These are phyloP conservation scores for Saguinus midas DNA, from an alignment of 2,113 vertebrate species.

Conservation along the genomic window DNA sequence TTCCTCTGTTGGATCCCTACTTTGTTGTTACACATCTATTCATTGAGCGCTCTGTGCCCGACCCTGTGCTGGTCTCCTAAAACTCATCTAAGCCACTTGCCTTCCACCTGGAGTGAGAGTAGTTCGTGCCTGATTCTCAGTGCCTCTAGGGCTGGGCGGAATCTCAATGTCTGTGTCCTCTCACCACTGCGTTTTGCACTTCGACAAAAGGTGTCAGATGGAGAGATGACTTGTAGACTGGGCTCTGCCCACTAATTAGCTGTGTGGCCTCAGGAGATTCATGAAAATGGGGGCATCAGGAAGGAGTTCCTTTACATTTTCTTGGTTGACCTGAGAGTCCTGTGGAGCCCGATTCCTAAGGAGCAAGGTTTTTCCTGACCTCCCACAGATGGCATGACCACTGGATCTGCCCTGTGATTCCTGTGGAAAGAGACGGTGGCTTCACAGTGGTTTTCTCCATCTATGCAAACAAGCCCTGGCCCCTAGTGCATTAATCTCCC, in stretches of 20 bases:
- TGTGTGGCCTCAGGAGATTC: background rate
- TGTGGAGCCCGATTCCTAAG: background rate
- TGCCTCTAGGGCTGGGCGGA: background rate
- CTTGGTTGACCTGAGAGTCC: background rate
- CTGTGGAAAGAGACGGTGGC: background rate
- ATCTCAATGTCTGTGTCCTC: background rate
- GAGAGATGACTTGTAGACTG: background rate
- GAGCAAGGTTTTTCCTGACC: background rate
- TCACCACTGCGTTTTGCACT: conserved; percentile 25
- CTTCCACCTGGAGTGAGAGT: background rate
- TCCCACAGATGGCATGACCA: background rate
- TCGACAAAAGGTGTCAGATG: conserved; percentile 21
- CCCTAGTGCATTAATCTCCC: background rate
- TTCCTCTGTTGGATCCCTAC: background rate
- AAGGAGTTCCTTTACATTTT: background rate
- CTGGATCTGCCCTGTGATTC: background rate
- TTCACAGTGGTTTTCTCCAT: background rate
- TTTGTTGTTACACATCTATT: background rate
- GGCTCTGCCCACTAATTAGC: conserved; percentile 37
- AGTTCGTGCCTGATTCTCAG: background rate
- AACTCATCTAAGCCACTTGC: background rate
- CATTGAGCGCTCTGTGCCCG: background rate
- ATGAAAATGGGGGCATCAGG: background rate
- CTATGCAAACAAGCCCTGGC: background rate
- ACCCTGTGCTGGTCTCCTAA: background rate